Percentiles rank a stretch among this genome's conserved stretches.
phyloP scores from a whole-genome alignment of 1,140 invertebrate species.

The Drosophila lini region DNA sequence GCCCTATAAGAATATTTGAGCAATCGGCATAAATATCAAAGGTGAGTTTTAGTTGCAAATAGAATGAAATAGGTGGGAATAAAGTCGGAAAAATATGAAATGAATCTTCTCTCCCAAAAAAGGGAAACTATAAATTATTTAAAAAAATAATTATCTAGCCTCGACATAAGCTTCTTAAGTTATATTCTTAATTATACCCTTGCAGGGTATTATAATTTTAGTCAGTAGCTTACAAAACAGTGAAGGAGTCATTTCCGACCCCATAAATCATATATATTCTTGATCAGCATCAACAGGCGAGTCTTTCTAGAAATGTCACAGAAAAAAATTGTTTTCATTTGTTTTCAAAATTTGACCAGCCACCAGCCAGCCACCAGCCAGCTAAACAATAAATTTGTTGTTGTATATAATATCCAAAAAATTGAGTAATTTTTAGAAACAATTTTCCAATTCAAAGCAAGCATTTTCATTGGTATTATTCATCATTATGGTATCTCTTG shows the following conservation, averaged over 20 bases:
- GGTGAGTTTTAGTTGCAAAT: background rate
- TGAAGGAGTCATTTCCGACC: no score
- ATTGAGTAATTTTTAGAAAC: background rate
- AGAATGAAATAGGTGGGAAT: background rate
- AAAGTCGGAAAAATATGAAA: background rate
- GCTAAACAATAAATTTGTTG: no score
- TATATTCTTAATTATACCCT: background rate
- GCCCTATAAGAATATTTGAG: constrained; percentile 27
- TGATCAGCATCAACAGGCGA: no score
- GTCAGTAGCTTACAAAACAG: no score
- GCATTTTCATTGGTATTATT: background rate
- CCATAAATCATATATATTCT: no score
- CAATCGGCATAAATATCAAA: background rate
- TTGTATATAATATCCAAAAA: background rate
- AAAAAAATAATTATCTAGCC: background rate
- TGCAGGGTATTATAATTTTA: no score
- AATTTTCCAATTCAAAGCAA: background rate
- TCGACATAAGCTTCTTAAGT: background rate
- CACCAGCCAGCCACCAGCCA: no score
- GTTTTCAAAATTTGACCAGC: no score
- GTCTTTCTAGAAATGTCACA: no score
- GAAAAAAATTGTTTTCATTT: no score
- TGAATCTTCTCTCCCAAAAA: no score
- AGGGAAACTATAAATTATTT: background rate
- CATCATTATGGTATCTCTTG: background rate